phyloP scores from a whole-genome alignment of 2,113 vertebrate species.

The Hydropotes inermis region DNA sequence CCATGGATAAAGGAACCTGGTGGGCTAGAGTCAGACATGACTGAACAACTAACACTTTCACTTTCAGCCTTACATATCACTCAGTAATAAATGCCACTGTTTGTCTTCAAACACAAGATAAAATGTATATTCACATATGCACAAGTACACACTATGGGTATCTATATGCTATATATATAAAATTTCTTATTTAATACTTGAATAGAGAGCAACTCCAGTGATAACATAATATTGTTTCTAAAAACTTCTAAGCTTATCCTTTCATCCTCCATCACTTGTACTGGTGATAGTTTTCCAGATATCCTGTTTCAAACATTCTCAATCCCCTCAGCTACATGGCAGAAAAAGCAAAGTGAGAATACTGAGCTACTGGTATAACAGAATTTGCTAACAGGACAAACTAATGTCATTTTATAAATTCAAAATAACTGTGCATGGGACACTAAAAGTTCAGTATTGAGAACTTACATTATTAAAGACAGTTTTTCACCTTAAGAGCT shows the following conservation, averaged over 20 bases:
- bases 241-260: background rate
- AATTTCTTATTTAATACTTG: background rate
- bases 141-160: background rate
- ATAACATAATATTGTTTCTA: background rate
- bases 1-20: background rate
- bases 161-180: background rate
- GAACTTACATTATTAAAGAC: constrained; percentile 35
- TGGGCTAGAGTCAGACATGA: background rate
- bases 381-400: background rate
- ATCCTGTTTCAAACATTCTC: background rate
- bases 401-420: background rate
- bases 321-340: background rate
- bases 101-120: background rate
- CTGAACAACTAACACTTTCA: background rate
- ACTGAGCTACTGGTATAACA: background rate
- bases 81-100: background rate
- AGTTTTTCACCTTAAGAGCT: background rate
- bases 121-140: background rate
- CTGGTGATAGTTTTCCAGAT: background rate
- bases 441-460: background rate
- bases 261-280: background rate
- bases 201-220: background rate
- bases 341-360: background rate
- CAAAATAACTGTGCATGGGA: background rate
- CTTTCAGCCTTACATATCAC: background rate